Evolutionary conservation across 2,888 invertebrate genomes (phyloP), one percentile per base, ranked within the genome.

Genomic region (Lochmaea crataegi): DNA sequence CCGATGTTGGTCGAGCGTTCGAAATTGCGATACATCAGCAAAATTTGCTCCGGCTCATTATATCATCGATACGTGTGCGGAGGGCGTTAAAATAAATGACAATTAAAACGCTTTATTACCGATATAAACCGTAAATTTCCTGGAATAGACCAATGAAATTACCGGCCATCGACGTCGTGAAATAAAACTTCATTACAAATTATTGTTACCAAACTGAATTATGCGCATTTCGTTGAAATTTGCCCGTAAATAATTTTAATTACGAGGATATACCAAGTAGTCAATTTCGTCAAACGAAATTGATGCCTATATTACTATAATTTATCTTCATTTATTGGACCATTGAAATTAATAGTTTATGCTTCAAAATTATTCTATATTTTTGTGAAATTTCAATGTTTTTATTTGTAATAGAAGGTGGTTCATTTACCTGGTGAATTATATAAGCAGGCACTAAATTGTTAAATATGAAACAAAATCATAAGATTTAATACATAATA

Each of bases 91-190:
- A 75, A 77, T 77, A 73, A 79, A 77, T 75, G 76, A 72, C 69
- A 76, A 76, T 76, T 76, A 72, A 72, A 76, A 74, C 75, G 53
- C 63, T 77, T 77, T 79, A 79, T 79, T 78, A 76, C 65, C 75
- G 72, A 60, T 72, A 67, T 73, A 75, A 76, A 70, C 71, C 64
- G 64, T 76, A 74, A 74, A 76, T 72, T 76, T 72, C 68, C 64
- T 48, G 72, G 51, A 18, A 70, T 70, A 63, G 22, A 58, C 69
- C 69, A 45, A 58, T 60, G 68, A 73, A 67, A 73, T 73, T 73
- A 65, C 61, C 65, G 65, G 63, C 60, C 38, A 51, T 58, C 45
- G 68, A 32, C 38, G 38, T 60, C 38, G 38, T 45, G 51, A 45
- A 68, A 66, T 72, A 60, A 68, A 72, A 72, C 64, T 72, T 65